phyloP scores from a whole-genome alignment of 2,797 vertebrate genomes.

The Manis pentadactyla region DNA sequence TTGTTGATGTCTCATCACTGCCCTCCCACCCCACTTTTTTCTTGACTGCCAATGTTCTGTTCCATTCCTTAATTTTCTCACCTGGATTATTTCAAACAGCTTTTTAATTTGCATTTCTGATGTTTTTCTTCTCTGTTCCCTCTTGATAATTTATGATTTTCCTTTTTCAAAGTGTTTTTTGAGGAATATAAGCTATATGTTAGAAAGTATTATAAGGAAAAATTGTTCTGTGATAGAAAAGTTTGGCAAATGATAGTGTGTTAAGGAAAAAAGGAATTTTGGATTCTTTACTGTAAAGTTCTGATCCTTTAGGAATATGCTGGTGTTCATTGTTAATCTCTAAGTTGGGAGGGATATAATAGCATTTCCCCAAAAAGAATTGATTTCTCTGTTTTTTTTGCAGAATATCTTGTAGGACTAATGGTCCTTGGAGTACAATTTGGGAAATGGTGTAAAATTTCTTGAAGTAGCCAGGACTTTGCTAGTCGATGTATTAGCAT shows the following conservation, averaged over 20 bases:
- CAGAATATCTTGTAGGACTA: not conserved
- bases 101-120: constrained; percentile 22
- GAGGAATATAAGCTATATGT: not conserved
- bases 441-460: not conserved
- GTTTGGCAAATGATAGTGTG: not conserved
- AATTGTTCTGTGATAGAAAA: not conserved
- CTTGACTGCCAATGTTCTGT: not conserved
- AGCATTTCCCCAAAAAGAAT: not conserved
- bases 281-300: not conserved
- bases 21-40: not conserved
- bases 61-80: not conserved
- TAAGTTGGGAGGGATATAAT: not conserved
- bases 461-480: not conserved
- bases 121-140: not conserved
- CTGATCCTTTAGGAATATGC: not conserved
- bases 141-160: constrained; percentile 40
- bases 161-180: not conserved
- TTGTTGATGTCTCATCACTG: not conserved
- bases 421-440: not conserved
- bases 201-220: not conserved
- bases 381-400: not conserved
- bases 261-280: not conserved
- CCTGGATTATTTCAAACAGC: not conserved
- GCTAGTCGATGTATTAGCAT: not conserved
- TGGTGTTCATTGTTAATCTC: not conserved